phyloP scores from a whole-genome alignment of 2,888 invertebrate genomes.

The Acanthoscelides obtectus region DNA sequence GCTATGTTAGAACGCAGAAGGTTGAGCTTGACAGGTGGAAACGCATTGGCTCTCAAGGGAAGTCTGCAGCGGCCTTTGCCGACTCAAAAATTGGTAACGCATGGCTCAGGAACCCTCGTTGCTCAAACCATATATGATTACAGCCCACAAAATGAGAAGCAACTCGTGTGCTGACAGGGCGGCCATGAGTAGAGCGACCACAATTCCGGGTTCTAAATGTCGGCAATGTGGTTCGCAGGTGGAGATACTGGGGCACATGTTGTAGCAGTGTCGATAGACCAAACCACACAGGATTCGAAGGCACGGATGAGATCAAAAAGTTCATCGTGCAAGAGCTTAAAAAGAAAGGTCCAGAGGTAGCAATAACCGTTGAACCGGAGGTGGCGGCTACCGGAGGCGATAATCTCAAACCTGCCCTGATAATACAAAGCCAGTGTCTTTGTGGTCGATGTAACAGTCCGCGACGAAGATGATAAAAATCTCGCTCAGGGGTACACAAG shows the following conservation, averaged over 20 bases:
- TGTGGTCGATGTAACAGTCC: conserved; percentile 33
- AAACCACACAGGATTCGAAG: conserved; percentile 27
- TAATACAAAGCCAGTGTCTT: conserved; percentile 26
- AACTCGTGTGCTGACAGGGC: conserved; percentile 28
- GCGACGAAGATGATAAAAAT: conserved; percentile 20
- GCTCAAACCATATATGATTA: conserved; percentile 30
- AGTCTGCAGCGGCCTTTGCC: conserved; percentile 26
- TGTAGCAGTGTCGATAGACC: conserved; percentile 28
- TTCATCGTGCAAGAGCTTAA: conserved; percentile 14
- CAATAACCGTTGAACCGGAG: conserved; percentile 18
- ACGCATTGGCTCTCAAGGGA: conserved; percentile 26
- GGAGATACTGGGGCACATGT: conserved; percentile 35
- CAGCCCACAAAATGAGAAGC: conserved; percentile 32
- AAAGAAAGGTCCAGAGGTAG: conserved; percentile 15
- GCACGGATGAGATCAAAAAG: conserved; percentile 24
- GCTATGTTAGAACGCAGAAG: conserved; percentile 14
- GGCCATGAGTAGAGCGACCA: conserved; percentile 24
- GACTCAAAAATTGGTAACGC: conserved; percentile 27
- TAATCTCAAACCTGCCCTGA: conserved; percentile 29
- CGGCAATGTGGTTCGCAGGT: conserved; percentile 26
- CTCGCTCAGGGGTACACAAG: conserved; percentile 23
- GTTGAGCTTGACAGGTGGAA: conserved; percentile 29
- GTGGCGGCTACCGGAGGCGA: conserved; percentile 15
- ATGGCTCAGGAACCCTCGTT: conserved; percentile 26
- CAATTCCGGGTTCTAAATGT: conserved; percentile 24